Evolutionary conservation across 2,797 vertebrate genomes (phyloP), one percentile per base, ranked within the genome.

Genomic region (Selene dorsalis): DNA sequence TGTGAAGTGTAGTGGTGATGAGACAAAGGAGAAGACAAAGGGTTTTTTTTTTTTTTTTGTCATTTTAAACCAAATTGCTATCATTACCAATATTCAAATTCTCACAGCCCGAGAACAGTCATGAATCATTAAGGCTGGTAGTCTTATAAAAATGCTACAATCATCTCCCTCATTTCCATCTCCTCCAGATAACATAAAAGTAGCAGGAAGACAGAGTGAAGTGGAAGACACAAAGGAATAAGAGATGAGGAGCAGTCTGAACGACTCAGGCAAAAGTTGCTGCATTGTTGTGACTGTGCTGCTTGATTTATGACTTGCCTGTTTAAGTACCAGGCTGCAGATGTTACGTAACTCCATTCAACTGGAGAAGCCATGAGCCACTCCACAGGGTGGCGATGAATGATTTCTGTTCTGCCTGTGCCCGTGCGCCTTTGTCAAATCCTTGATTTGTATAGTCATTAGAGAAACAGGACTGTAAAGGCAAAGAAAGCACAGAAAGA

Each of bases 271-370:
- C 73, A 81, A 80, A 85, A 87, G 84, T 81, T 88, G 89, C 67
- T 66, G 75, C 6, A 45, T 69, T 90, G 83, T 75, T 77, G 75
- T 62, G 64, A 82, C 60, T 74, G 64, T 69, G 66, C 75, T 60
- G 56, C 63, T 77, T 91, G 82, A 91, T 92, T 87, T 88, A 89
- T 79, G 87, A 77, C 69, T 80, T 75, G 79, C 72, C 72, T 80
- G 57, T 66, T 87, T 86, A 83, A 86, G 77, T 58, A 57, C 35
- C 82, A 88, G 66, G 77, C 83, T 88, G 85, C 88, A 85, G 79
- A 83, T 88, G 79, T 92, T 89, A 88, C 32, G 43, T 78, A 90
- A 91, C 80, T 69, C 56, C 73, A 69, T 79, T 86, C 72, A 89
- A 76, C 53, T 57, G 71, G 77, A 85, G 78, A 80, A 77, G 69